Base-by-base conservation (phyloP, 2,888 invertebrate genomes). In the Carpatolechia fugitivella region DNA sequence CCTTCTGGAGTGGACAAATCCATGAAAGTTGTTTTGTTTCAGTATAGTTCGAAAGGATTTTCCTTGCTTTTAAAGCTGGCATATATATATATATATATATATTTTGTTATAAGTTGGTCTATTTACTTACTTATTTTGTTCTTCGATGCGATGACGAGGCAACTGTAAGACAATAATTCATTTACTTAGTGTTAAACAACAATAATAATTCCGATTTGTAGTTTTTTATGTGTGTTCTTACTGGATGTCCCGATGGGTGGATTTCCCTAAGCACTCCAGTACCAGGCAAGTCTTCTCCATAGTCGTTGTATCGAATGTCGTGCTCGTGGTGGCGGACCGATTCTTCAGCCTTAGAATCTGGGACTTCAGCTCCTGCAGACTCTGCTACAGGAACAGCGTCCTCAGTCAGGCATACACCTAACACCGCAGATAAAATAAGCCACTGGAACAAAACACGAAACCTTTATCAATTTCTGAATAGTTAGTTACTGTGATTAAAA, bases 371-470 rank as follows among this genome's bases (percentile, higher is more conserved):
- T n/a, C 31, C 31, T 3, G 48, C 31, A 0, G 30, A 2, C 20
- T 48, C 48, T 1, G 48, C 48, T 2, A 30, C 10, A 10, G 13
- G 24, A 16, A 38, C 48, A 6, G 29, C 38, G 18, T 31, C 38
- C 20, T 31, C 41, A 24, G 54, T 49, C 48, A 40, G 46, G 13
- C 48, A n/a, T 41, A 55, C 35, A 20, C 41, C 41, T 18, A 55
- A 10, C 11, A 50, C 11, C 14, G 30, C 35, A 16, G 41, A 18
- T 20, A 55, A 18, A 16, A 48, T n/a, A 20, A 55, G 36, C 40
- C 41, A 48, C 54, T 55, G 41, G n/a, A 31, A 13, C 1, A 8
- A 44, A 11, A 18, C 10, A 11, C 3, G 18, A 18, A 40, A 40
- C 10, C 10, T 14, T 7, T 6, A 7, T 14, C 11, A 10, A 33